A percentile compares a stretch with the other conserved stretches of the same genome.
phyloP scores from a whole-genome alignment of 2,888 invertebrate species.

The Aphidoletes aphidimyza region DNA sequence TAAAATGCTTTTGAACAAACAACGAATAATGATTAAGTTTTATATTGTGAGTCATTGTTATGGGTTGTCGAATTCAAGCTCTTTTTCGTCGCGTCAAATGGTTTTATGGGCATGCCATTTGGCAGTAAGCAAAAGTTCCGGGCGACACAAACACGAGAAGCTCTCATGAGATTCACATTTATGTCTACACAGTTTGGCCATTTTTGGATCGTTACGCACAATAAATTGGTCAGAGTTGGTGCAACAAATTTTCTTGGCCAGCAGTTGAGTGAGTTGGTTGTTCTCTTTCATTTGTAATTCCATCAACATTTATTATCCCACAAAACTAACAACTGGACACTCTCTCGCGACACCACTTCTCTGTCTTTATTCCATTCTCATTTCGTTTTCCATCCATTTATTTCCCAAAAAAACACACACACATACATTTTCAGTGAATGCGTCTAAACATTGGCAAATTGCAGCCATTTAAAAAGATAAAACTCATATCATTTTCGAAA shows the following conservation, averaged over 20 bases:
- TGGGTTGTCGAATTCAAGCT: no score
- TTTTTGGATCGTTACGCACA: neutral
- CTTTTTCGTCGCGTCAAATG: no score
- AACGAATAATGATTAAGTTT: no score
- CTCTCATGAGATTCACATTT: neutral
- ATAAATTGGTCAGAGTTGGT: slow-evolving; percentile 11
- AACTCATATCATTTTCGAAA: slow-evolving; percentile 22
- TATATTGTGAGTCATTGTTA: no score
- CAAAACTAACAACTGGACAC: no score
- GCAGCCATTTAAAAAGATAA: neutral
- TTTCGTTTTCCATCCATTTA: neutral
- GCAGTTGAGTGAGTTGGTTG: neutral
- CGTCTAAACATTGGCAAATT: slow-evolving; percentile 1
- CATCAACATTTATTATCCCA: neutral
- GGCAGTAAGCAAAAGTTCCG: no score
- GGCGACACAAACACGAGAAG: no score
- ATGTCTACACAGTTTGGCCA: no score
- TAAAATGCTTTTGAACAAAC: no score
- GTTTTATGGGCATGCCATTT: no score
- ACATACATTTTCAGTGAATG: neutral
- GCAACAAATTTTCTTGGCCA: slow-evolving; percentile 2
- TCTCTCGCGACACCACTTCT: neutral
- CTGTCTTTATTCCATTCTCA: no score
- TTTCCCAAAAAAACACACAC: neutral
- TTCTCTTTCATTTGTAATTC: neutral